Percentiles rank a stretch among this genome's conserved stretches.
phyloP scores from a whole-genome alignment of 2,113 vertebrate species.

The Cyprinodon brontotheroides region DNA sequence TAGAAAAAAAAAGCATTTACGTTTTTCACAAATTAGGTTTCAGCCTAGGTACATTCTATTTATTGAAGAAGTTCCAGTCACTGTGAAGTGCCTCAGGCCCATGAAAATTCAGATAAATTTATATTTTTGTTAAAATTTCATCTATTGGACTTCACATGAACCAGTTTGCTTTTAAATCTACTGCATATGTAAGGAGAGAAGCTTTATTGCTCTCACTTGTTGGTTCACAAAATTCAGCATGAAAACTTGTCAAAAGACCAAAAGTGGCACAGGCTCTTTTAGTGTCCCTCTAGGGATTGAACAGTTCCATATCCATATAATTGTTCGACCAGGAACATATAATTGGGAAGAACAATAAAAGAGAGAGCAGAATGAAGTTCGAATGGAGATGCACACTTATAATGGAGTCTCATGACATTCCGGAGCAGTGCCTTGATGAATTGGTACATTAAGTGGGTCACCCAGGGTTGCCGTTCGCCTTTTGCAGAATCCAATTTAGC shows the following conservation, averaged over 20 bases:
- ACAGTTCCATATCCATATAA: conserved; percentile 27
- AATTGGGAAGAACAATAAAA: conserved; percentile 39
- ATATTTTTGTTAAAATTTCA: background rate
- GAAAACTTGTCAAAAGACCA: conserved; percentile 30
- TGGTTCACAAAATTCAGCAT: conserved; percentile 23
- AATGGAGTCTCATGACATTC: conserved; percentile 44
- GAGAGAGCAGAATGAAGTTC: conserved; percentile 14
- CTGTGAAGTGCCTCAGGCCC: background rate
- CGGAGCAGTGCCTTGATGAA: conserved; percentile 23
- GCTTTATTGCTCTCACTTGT: conserved; percentile 10
- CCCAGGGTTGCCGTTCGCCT: conserved; percentile 17
- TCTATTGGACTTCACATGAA: conserved; percentile 1
- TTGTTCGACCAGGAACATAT: conserved; percentile 38
- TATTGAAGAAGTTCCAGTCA: background rate
- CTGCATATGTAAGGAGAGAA: background rate
- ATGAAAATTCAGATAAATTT: background rate
- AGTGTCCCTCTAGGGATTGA: conserved; percentile 24
- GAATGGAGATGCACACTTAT: conserved; percentile 16
- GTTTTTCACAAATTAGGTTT: conserved; percentile 2
- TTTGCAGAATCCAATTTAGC: conserved; percentile 8
- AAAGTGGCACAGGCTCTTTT: conserved; percentile 16
- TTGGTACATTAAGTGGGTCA: conserved; percentile 35
- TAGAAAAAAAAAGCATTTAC: background rate
- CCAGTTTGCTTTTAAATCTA: background rate
- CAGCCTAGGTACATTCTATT: background rate